Base-by-base conservation (phyloP, 2,113 vertebrate species). In the Actenoides lindsayi region DNA sequence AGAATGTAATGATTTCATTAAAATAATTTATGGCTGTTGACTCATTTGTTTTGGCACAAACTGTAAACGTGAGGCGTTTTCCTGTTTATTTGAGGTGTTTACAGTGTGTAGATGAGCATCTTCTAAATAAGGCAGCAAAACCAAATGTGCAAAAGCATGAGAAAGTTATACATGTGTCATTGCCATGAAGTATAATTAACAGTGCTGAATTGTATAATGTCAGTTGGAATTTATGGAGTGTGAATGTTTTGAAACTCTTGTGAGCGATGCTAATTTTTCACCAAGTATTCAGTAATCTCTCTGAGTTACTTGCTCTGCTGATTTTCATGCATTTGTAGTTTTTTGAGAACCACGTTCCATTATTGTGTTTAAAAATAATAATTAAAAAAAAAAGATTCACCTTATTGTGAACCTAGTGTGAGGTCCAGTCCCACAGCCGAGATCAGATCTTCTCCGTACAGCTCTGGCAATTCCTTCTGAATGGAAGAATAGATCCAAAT, bases 321-420 rank as follows among this genome's bases (percentile, higher is more conserved):
- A 4, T 53, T 87, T 75, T 31, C 14, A 11, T 10, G 30, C 31
- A 16, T 25, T 23, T 63, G 65, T 25, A 42, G 13, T 9, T 77
- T 53, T 87, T 57, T 42, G 17, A 44, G 46, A 69, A 16, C 17
- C 14, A 13, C 31, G 3, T 39, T 62, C 23, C 12, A 4, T 57
- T 68, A 41, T 3, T 69, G 53, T 42, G 30, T 50, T 81, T 69
- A 33, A 75, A 86, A 75, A 50, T 11, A 30, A 39, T 39, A 2
- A 6, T 15, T 11, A 33, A 35, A 48, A 37, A 57, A 4, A 51
- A 16, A 42, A 42, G 42, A 42, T 16, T 33, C 13, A 9, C 5
- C 16, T 48, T 10, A 4, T 44, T 51, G 50, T 25, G 50, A 63
- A 11, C 42, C 37, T 56, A 1, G 0, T 1, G 1, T 31, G 76